Base-by-base conservation (phyloP, 1,140 invertebrate species). In the Meteorus sp. region DNA sequence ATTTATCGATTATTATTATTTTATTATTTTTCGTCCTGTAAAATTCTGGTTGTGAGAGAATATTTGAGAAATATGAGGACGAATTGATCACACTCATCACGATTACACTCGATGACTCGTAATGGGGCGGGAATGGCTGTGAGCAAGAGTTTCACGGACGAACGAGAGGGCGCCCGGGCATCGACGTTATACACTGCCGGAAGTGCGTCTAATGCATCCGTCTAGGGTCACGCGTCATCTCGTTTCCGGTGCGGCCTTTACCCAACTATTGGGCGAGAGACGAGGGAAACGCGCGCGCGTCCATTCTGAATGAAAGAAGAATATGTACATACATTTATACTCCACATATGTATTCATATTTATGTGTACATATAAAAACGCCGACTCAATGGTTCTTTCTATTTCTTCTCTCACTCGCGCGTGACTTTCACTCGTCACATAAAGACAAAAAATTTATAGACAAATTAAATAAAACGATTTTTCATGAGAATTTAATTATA, bases 171-270 rank as follows among this genome's bases (percentile, higher is more conserved):
- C 66, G 71, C 62, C n/a, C 68, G 73, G 74, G 68, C 62, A 54
- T 48, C 3, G 8, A 54, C 75, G 77, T 79, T 74, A n/a, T n/a
- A 73, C 58, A 69, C 75, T 60, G 61, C 75, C 76, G 77, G 78
- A 79, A 79, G 77, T 79, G 75, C 76, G 76, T 79, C 78, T 79
- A 80, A 79, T 78, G 78, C 77, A 79, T 80, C 77, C 78, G 78
- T 78, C 76, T 79, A 71, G 77, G 76, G 76, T 77, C 75, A 78
- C 75, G 75, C 76, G 76, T 74, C 75, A 74, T 73, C 75, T 69
- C 72, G 67, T 69, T 80, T 78, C 77, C 78, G 71, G 66, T 60
- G 69, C 69, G 66, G 66, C 75, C 76, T 79, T 79, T 80, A 78
- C 66, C 70, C n/a, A n/a, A n/a, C n/a, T n/a, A n/a, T n/a, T n/a